These are phyloP conservation scores for Hirtodrosophila trivittata DNA, from an alignment of 2,888 invertebrate species.

Conservation along the genomic window DNA sequence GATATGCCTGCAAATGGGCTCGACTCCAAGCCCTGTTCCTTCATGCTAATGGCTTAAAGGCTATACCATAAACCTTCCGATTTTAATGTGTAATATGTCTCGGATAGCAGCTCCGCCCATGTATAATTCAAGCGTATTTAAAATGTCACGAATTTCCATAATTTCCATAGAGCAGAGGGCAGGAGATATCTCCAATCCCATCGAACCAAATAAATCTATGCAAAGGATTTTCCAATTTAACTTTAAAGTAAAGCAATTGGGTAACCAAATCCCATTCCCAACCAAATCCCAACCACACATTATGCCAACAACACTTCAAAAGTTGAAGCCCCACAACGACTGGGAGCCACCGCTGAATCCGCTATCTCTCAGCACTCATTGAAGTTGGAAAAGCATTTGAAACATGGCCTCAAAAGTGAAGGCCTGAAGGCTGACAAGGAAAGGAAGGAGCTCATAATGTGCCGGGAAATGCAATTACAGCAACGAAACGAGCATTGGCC, in stretches of 20 bases:
- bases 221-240: not conserved
- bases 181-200: no score
- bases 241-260: slow-evolving; percentile 15
- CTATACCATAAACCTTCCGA: not conserved
- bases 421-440: not conserved
- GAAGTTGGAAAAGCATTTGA: slow-evolving; percentile 56
- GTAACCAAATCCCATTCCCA: no score
- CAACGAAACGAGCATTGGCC: slow-evolving; percentile 36
- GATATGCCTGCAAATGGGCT: slow-evolving; percentile 5
- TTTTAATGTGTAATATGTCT: not conserved
- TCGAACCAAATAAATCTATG: no score
- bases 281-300: slow-evolving; percentile 42
- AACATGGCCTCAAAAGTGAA: slow-evolving; percentile 23
- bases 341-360: slow-evolving; percentile 17
- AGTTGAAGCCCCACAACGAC: slow-evolving; percentile 15
- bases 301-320: slow-evolving; percentile 60
- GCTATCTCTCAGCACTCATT: slow-evolving; percentile 35
- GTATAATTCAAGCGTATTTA: no score
- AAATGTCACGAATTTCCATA: no score
- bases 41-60: not conserved
- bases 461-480: slow-evolving; percentile 68
- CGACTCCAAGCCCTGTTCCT: no score
- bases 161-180: no score
- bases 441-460: slow-evolving; percentile 28
- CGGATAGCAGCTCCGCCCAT: no score